phyloP scores from a whole-genome alignment of 1,140 invertebrate species.

The Monochamus saltuarius region DNA sequence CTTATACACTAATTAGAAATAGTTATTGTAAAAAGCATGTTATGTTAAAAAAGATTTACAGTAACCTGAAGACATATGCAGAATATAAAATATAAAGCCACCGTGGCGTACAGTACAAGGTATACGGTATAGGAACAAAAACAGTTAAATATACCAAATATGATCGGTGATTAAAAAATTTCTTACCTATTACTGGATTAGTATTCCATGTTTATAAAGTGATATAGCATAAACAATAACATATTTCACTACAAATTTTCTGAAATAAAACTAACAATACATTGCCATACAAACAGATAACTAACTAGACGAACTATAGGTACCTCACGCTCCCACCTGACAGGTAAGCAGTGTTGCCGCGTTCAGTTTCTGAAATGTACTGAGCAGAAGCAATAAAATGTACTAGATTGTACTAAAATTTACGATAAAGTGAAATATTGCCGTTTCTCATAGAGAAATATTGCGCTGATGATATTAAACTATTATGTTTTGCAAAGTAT shows the following conservation, averaged over 20 bases:
- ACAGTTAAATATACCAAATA: not conserved
- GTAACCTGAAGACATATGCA: slow-evolving; percentile 2
- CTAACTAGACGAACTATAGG: slow-evolving; percentile 3
- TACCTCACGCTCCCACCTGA: slow-evolving; percentile 1
- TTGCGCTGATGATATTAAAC: too few species aligned
- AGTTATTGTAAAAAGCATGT: not conserved
- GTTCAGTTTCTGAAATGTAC: too few species aligned
- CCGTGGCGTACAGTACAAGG: slow-evolving; percentile 8
- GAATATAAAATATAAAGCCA: slow-evolving; percentile 10
- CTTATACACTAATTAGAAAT: too few species aligned
- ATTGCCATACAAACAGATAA: not conserved
- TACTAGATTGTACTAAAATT: too few species aligned
- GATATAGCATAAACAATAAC: slow-evolving; percentile 1
- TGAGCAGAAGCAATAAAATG: too few species aligned
- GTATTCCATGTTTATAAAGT: not conserved
- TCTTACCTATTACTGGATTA: not conserved
- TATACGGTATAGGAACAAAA: slow-evolving; percentile 11
- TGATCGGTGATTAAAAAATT: not conserved
- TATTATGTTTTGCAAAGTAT: too few species aligned
- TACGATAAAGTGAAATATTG: too few species aligned
- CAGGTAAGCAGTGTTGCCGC: too few species aligned
- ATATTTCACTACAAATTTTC: not conserved
- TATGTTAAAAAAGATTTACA: not conserved
- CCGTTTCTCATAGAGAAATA: too few species aligned
- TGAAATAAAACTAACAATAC: slow-evolving; percentile 1